Evolutionary conservation across 2,113 vertebrate genomes (phyloP), one percentile per base, ranked within the genome.

Genomic region (Entelurus aequoreus): DNA sequence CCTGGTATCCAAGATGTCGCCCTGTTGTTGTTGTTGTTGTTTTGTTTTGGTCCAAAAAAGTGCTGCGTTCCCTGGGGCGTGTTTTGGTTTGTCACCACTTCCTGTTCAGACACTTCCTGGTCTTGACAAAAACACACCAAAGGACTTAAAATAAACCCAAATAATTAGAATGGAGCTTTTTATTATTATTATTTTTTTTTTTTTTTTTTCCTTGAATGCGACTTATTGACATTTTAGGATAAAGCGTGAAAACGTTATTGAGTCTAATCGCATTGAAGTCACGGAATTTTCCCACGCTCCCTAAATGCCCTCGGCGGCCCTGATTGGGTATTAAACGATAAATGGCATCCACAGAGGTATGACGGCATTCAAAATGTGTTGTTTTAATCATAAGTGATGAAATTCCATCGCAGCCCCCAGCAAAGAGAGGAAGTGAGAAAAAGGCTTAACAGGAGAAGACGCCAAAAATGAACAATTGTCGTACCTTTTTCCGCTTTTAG

Each of bases 341-440:
- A 86, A 78, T 81, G 77, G 73, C 74, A 75, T 84, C 78, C 63
- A 75, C 80, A 71, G 76, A 2, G 78, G 63, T 65, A 79, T 21
- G 63, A 66, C 62, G 69, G 77, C 81, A 71, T 83, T 84, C 84
- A 75, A 68, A 77, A 78, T 70, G 74, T 76, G 60, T 81, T 66
- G 75, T 84, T 83, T 84, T 77, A 78, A 82, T 84, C 81, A 84
- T 68, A 71, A 61, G 67, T 82, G 81, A 87, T 86, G 78, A 81
- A 87, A 87, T 85, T 79, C 79, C 78, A 77, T 80, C 80, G 74
- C 62, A 66, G 63, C 62, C 63, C 62, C 64, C 35, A 28, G 54
- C 68, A 50, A 6, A 70, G 66, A 69, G 55, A 69, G 66, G 63
- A 69, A 79, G 68, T 60, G 66, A 68, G 68, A 64, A 64, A 58